Evolutionary conservation across 2,888 invertebrate genomes (phyloP), one percentile per base, ranked within the genome.

Genomic region (Harpalus rubripes): DNA sequence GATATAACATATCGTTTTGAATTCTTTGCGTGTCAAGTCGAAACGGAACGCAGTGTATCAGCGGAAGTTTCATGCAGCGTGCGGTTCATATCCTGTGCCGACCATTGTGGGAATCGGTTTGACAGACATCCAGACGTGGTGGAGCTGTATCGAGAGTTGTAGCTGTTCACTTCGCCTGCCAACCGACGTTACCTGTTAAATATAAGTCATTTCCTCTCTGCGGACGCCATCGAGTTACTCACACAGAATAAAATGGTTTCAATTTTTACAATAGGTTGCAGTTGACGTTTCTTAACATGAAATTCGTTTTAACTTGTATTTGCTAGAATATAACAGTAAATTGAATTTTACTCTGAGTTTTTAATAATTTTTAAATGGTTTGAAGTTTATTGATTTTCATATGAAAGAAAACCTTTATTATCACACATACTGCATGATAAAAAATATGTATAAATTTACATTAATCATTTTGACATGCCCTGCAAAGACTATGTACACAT

Each of bases 101-200:
- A 72, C 44, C 81, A 81, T 81, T 81, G 81, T 58, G 81, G 81
- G 81, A 81, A 72, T 81, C 68, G 32, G 68, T 72, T 68, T 81
- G 81, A 81, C 81, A 81, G 81, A 65, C 81, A 41, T 65, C 44
- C 52, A 44, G 32, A 81, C 61, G 18, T 59, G 44, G 44, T 32
- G 26, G 16, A 58, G 4, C 39, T 12, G n/a, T 79, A 22, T 79
- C 79, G 26, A 79, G 44, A 59, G 26, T 56, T 32, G 32, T 32
- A 59, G 79, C 26, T 16, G 76, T 32, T 52, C 52, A 52, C 61
- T 15, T 80, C 61, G 59, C 16, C 63, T 61, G 80, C 18, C 61
- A 61, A 6, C 39, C 80, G n/a, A 80, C 58, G 78, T 58, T 78
- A 80, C 80, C 44, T 80, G 80, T 15, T 80, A 80, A 80, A 80